Evolutionary conservation across 2,797 vertebrate genomes (phyloP), one percentile per base, ranked within the genome.

Genomic region (Cynodonichthys magdalenae): DNA sequence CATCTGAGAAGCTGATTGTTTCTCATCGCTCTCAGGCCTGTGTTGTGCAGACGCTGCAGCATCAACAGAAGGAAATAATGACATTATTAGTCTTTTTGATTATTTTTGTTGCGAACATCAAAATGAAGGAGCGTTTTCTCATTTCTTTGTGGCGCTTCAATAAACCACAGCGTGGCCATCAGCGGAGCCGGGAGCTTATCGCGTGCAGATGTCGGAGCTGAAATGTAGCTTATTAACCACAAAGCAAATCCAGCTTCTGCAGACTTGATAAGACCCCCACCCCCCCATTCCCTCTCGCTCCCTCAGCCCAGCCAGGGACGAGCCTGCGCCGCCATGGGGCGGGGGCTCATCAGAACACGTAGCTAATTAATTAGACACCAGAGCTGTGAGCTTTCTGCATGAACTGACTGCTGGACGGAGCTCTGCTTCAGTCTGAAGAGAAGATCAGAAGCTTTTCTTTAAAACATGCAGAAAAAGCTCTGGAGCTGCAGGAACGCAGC

Each of bases 341-440:
- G 34, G 57, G 48, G 59, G 70, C 59, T 73, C 39, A 1, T 83
- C 83, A 82, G 24, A 47, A 52, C 69, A 54, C 24, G 0, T 0
- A 57, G 11, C 75, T 85, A 74, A 84, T 85, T 86, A 81, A 78
- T 81, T 14, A 69, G 73, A 82, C 77, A 74, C 61, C 62, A 41
- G 63, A 68, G 69, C 77, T n/a, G n/a, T n/a, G n/a, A n/a, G n/a
- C n/a, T n/a, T n/a, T n/a, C n/a, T n/a, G n/a, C n/a, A n/a, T n/a
- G n/a, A n/a, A n/a, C n/a, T n/a, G n/a, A n/a, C n/a, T n/a, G n/a
- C n/a, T n/a, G n/a, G n/a, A n/a, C n/a, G n/a, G n/a, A n/a, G n/a
- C n/a, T n/a, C n/a, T n/a, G n/a, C n/a, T n/a, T n/a, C n/a, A n/a
- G n/a, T n/a, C n/a, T n/a, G n/a, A n/a, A n/a, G n/a, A n/a, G n/a